A percentile compares a stretch with the other conserved stretches of the same genome.
Evolutionary conservation across 2,888 invertebrate species (phyloP).

Genomic region (Drosophila picticornis): DNA sequence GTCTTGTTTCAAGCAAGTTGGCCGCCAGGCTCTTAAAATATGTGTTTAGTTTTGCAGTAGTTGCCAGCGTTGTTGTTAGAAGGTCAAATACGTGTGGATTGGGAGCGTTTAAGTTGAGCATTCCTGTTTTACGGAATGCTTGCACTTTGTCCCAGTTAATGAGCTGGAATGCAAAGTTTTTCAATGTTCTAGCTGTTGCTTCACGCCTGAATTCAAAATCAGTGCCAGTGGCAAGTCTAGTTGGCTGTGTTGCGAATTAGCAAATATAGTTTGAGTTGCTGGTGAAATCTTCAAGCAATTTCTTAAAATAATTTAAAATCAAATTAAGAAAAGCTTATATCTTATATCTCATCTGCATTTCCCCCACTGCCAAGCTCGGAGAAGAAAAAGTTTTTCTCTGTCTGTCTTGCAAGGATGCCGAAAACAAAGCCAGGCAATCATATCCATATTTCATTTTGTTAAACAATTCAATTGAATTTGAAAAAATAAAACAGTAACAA

Average conservation of each 20-base stretch:
- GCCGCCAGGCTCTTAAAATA: constrained; percentile 35
- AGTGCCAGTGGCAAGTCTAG: neutral
- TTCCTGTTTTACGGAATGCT: constrained; percentile 8
- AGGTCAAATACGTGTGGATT: constrained; percentile 62
- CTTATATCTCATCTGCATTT: neutral
- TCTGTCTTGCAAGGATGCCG: neutral
- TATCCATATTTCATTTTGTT: constrained; percentile 64
- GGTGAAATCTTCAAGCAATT: neutral
- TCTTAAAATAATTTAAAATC: neutral
- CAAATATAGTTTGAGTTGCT: neutral
- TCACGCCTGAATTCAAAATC: constrained; percentile 17
- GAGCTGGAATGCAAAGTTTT: constrained; percentile 74
- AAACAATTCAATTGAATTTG: constrained; percentile 71
- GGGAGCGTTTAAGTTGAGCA: constrained; percentile 34
- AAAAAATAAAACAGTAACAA: constrained; percentile 22
- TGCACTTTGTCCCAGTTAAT: constrained; percentile 72
- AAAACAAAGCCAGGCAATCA: constrained; percentile 59
- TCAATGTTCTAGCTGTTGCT: constrained; percentile 41
- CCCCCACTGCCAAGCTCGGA: neutral
- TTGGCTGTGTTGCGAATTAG: neutral
- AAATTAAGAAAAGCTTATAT: neutral
- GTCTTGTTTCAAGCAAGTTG: constrained; percentile 36
- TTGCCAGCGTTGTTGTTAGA: constrained; percentile 22
- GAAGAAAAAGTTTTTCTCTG: neutral
- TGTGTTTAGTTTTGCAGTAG: constrained; percentile 53